Evolutionary conservation across 2,888 invertebrate genomes (phyloP).

Genomic region (Hydrotaea diabolus): DNA sequence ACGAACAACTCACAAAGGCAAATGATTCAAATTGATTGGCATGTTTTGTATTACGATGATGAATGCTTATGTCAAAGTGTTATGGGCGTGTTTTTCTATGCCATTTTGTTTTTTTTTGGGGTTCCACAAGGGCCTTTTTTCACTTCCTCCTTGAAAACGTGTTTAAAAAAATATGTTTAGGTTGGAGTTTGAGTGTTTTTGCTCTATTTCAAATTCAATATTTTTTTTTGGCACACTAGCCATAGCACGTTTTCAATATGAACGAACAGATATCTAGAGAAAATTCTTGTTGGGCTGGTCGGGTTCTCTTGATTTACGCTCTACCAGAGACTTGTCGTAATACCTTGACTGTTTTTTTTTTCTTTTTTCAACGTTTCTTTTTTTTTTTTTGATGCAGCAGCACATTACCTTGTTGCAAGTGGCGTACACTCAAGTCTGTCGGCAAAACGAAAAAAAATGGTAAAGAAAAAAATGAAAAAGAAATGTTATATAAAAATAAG

Average conservation of each 20-base stretch:
- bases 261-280: constrained; percentile 11
- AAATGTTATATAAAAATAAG: constrained; percentile 36
- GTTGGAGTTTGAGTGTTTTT: not conserved
- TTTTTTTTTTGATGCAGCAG: not conserved
- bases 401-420: not conserved
- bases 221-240: constrained; percentile 2
- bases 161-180: not conserved
- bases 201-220: not conserved
- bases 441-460: not conserved
- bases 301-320: constrained; percentile 21
- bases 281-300: not conserved
- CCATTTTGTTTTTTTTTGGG: too few species aligned
- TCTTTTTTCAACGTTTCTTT: not conserved
- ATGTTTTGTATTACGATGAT: not conserved
- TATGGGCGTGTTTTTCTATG: not conserved
- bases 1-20: not conserved
- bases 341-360: constrained; percentile 7
- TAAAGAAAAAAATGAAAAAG: not conserved
- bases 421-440: not conserved
- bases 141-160: too few species aligned
- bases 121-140: not conserved
- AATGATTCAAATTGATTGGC: not conserved
- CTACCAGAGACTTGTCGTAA: constrained; percentile 26
- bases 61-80: constrained; percentile 9
- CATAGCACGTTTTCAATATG: constrained; percentile 30